A percentile compares a stretch with the other conserved stretches of the same genome.
phyloP scores from a whole-genome alignment of 2,888 invertebrate species.

The Thyatira batis region DNA sequence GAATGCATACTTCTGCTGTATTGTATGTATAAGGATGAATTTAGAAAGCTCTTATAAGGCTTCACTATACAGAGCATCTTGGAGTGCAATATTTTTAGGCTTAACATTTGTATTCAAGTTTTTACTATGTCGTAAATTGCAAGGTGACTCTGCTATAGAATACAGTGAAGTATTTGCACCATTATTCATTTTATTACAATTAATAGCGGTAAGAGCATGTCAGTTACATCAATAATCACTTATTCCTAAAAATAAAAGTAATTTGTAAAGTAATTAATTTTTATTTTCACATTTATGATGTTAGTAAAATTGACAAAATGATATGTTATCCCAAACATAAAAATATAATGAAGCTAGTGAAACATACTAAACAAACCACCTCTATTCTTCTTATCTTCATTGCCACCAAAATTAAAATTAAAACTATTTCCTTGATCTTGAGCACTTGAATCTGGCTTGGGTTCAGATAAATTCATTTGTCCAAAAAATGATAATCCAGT shows the following conservation, averaged over 20 bases:
- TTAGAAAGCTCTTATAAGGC: conserved; percentile 90
- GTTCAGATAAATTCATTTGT: conserved; percentile 26
- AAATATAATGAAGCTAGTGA: conserved; percentile 31
- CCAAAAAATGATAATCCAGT: conserved; percentile 66
- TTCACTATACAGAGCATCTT: conserved; percentile 90
- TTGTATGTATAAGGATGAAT: conserved; percentile 96
- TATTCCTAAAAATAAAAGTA: conserved; percentile 14
- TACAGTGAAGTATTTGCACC: conserved; percentile 97
- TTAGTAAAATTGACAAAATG: conserved; percentile 7
- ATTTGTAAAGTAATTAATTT: conserved; percentile 14
- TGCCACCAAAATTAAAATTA: conserved; percentile 65
- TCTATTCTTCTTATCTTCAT: conserved; percentile 56
- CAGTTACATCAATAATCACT: conserved; percentile 85
- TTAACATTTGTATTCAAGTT: conserved; percentile 95
- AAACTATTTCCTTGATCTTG: conserved; percentile 49
- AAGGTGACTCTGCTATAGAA: conserved; percentile 90
- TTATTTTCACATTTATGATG: conserved; percentile 6
- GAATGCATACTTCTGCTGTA: conserved; percentile 96
- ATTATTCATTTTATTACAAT: conserved; percentile 92
- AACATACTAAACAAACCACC: conserved; percentile 71
- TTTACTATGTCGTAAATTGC: conserved; percentile 92
- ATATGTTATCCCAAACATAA: conserved; percentile 5
- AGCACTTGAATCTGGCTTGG: conserved; percentile 39
- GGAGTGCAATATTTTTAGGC: conserved; percentile 92
- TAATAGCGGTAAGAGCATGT: conserved; percentile 96